Evolutionary conservation across 2,797 vertebrate genomes (phyloP).

Genomic region (Mionectes olivaceus): DNA sequence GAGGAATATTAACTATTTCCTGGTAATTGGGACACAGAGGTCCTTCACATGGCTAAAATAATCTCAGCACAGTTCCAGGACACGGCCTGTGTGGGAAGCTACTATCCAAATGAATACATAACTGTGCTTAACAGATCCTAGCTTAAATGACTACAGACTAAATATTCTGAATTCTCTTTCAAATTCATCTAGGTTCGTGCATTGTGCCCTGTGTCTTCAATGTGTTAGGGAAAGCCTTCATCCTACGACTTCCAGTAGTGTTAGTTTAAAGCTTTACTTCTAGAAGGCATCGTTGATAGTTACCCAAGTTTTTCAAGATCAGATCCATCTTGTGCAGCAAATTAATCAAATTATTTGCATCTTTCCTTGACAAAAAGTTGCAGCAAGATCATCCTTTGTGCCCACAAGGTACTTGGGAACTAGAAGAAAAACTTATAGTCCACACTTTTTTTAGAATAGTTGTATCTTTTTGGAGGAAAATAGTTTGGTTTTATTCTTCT

Average conservation of each 20-base stretch:
- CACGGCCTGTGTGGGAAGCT: background rate
- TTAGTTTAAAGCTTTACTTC: background rate
- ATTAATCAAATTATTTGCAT: background rate
- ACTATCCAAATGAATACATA: background rate
- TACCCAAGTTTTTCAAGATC: background rate
- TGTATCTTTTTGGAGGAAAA: background rate
- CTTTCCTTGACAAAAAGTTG: background rate
- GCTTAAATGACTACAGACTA: background rate
- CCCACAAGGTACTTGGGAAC: background rate
- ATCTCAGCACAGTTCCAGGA: conserved; percentile 27
- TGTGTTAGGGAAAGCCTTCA: background rate
- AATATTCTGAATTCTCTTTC: background rate
- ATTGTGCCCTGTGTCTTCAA: background rate
- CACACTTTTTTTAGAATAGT: background rate
- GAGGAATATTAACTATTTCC: conserved; percentile 82
- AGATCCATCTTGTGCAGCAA: background rate
- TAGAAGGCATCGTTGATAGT: background rate
- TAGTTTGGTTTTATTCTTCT: background rate
- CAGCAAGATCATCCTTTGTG: background rate
- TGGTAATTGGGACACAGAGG: conserved; percentile 65
- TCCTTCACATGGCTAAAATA: background rate
- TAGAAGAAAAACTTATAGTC: background rate
- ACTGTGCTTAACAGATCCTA: background rate
- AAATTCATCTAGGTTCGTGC: background rate
- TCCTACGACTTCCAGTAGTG: background rate